Base-by-base conservation (phyloP, 2,888 invertebrate species). In the Ctena decussata region DNA sequence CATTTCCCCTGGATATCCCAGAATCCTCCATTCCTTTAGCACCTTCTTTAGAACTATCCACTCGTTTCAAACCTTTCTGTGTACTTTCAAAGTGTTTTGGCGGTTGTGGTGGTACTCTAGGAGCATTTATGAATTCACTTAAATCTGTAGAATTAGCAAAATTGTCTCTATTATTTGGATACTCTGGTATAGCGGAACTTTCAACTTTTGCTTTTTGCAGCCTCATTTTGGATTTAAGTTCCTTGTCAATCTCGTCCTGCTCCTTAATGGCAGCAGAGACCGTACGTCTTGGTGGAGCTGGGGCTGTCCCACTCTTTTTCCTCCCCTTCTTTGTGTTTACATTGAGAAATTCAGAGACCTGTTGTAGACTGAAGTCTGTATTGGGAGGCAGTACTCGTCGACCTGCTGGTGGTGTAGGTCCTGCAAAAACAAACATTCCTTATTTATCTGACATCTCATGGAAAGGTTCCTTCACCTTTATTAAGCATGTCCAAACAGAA, bases 261-360 rank as follows among this genome's bases (percentile, higher is more conserved):
- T 86, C 86, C 46, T 89, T 89, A 15, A 86, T 83, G 0, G 88
- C 88, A 0, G 88, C 88, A 0, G 89, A 89, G 24, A 89, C 89
- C 12, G 89, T 89, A 92, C 99, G 97, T 96, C 99, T 98, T 44
- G 99, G 99, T 85, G 99, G 99, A 30, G 98, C 98, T 69, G 99
- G 99, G 39, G 99, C 98, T 94, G 92, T 92, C 30, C 92, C 93
- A 18, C 91, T 87, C 12, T 91, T 90, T 0, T 88, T 88, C 24
- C 93, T 91, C 49, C 92, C 92, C 44, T 87, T 82, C 11, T 93
- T 90, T 75, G 93, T 93, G 30, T 92, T 83, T n/a, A n/a, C n/a
- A 11, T 90, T 89, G 1, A 94, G 88, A 21, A 90, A 90, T 49
- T 94, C 93, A n/a, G 94, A 92, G 15, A 92, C 93, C 75, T 94